These are phyloP conservation scores for Pyrgus malvae DNA, from an alignment of 2,888 invertebrate species.

Conservation along the genomic window DNA sequence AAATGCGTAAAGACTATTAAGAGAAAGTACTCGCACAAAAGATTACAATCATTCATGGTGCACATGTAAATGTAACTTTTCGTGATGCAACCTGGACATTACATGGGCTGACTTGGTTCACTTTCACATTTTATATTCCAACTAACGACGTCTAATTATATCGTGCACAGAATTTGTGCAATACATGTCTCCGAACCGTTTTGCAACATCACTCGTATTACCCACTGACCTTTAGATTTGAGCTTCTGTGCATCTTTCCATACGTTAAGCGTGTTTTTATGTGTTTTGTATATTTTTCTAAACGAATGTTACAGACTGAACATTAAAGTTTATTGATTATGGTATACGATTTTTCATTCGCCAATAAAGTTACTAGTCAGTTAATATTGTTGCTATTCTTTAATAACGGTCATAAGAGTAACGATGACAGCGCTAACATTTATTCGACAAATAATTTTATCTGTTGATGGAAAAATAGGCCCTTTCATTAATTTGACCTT, in stretches of 20 bases:
- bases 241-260: neutral
- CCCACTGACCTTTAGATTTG: neutral
- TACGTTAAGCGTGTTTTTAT: neutral
- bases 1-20: neutral
- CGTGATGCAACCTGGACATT: conserved; percentile 33
- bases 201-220: neutral
- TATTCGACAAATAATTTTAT: too few species aligned
- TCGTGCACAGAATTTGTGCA: conserved; percentile 11
- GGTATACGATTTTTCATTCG: too few species aligned
- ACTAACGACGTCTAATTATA: conserved; percentile 26
- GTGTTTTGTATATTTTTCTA: neutral
- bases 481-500: too few species aligned
- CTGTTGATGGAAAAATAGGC: too few species aligned
- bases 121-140: conserved; percentile 31
- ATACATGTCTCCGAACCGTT: conserved; percentile 5
- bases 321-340: too few species aligned
- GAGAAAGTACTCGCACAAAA: conserved; percentile 15
- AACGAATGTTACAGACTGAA: too few species aligned
- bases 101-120: conserved; percentile 29
- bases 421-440: too few species aligned
- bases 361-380: too few species aligned
- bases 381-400: too few species aligned
- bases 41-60: conserved; percentile 25
- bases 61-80: conserved; percentile 33
- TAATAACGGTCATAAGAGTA: too few species aligned